phyloP scores from a whole-genome alignment of 2,888 invertebrate species.

The Zonitis immaculata region DNA sequence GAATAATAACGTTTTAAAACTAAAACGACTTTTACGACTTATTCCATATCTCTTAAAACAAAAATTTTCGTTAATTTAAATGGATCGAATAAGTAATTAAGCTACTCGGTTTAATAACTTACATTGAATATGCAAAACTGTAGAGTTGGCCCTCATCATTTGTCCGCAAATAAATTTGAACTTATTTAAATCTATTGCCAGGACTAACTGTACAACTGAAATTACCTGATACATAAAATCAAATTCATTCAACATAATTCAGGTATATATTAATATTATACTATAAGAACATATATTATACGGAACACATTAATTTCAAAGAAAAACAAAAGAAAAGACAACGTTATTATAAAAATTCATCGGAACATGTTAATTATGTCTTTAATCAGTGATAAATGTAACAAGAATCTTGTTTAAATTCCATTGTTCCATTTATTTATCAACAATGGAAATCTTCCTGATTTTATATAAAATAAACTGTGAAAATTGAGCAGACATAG shows the following conservation, averaged over 20 bases:
- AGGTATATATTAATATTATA: too few relatives aligned
- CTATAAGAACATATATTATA: too few relatives aligned
- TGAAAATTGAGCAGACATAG: neutral
- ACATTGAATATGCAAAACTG: conserved; percentile 34
- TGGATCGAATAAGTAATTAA: conserved; percentile 32
- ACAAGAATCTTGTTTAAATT: neutral
- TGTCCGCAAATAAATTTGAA: conserved; percentile 23
- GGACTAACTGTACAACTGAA: conserved; percentile 3
- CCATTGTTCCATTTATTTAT: neutral
- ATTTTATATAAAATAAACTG: neutral
- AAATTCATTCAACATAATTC: neutral
- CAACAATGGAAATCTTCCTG: neutral
- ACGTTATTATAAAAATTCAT: too few relatives aligned
- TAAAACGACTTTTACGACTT: neutral
- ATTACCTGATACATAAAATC: conserved; percentile 13
- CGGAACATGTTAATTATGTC: neutral
- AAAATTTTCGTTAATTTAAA: conserved; percentile 12
- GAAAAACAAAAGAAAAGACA: too few relatives aligned
- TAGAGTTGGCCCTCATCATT: conserved; percentile 29
- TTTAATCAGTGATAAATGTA: neutral
- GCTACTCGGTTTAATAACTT: conserved; percentile 33
- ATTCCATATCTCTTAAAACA: neutral
- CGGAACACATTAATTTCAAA: too few relatives aligned
- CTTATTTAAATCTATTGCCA: conserved; percentile 7
- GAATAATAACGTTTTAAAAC: conserved; percentile 10